These are phyloP conservation scores for Tetheella fluctuosa DNA, from an alignment of 2,888 invertebrate genomes.

Conservation along the genomic window DNA sequence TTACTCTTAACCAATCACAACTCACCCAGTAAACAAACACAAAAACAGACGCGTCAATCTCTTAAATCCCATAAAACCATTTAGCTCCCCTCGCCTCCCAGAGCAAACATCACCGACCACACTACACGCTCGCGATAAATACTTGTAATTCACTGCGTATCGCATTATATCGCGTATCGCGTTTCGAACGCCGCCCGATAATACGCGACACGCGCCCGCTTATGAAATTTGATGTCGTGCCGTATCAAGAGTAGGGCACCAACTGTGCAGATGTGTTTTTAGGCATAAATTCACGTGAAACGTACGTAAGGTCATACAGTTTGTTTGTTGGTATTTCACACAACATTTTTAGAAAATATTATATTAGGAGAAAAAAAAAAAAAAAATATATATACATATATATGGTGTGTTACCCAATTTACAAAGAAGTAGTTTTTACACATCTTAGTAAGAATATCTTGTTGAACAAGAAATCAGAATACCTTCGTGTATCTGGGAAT, in stretches of 20 bases:
- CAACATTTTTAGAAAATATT: too few relatives aligned
- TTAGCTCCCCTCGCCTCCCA: conserved; percentile 42
- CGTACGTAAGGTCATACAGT: too few relatives aligned
- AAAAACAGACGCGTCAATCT: conserved; percentile 45
- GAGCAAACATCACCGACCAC: conserved; percentile 51
- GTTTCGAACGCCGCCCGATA: conserved; percentile 70
- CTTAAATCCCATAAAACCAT: conserved; percentile 70
- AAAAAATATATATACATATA: too few relatives aligned
- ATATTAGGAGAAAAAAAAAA: too few relatives aligned
- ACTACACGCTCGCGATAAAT: conserved; percentile 71
- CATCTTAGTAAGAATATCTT: neutral
- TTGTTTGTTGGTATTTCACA: too few relatives aligned
- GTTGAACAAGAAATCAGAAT: too few relatives aligned
- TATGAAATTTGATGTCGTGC: conserved; percentile 69
- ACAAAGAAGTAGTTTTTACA: neutral
- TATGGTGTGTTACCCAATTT: too few relatives aligned
- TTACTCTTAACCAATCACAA: conserved; percentile 37
- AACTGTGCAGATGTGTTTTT: conserved; percentile 36
- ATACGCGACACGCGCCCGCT: conserved; percentile 77
- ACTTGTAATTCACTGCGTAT: conserved; percentile 78
- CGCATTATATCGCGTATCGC: conserved; percentile 54
- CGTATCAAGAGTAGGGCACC: conserved; percentile 38
- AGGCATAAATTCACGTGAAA: conserved; percentile 16
- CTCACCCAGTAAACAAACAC: conserved; percentile 42
- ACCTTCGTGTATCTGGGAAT: too few relatives aligned